Conservation (phyloP, 2,113 vertebrate genomes). For the Labrus mixtus region DNA sequence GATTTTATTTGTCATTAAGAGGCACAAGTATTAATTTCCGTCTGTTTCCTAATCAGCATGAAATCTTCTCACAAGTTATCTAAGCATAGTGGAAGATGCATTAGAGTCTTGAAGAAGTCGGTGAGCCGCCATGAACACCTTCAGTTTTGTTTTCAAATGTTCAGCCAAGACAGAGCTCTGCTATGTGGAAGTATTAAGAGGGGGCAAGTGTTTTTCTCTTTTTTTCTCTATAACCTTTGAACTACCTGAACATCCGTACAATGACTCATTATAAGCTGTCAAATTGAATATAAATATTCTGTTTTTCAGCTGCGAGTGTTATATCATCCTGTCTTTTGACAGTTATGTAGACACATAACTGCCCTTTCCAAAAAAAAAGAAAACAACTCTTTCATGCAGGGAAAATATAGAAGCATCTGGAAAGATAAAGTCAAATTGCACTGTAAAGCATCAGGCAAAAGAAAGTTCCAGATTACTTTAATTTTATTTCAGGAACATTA, state of each 20-base stretch:
- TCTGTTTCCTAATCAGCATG: no score
- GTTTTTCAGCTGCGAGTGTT: not conserved
- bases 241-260: not conserved
- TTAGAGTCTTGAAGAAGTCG: not conserved
- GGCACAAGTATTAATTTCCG: no score
- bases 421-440: not conserved
- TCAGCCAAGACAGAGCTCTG: not conserved
- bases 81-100: not conserved
- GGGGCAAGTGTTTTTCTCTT: conserved; percentile 5
- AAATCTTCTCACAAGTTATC: not conserved
- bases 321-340: not conserved
- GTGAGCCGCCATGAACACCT: not conserved
- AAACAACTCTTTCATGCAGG: not conserved
- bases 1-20: no score
- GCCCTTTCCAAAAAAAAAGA: no score
- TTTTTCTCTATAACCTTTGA: not conserved
- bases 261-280: not conserved
- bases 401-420: not conserved
- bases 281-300: not conserved
- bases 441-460: not conserved
- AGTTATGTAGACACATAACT: not conserved
- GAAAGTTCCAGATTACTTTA: not conserved
- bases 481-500: not conserved
- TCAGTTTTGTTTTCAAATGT: not conserved
- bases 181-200: not conserved